Base-by-base conservation (phyloP, 1,140 invertebrate genomes). In the Apolygus lucorum region DNA sequence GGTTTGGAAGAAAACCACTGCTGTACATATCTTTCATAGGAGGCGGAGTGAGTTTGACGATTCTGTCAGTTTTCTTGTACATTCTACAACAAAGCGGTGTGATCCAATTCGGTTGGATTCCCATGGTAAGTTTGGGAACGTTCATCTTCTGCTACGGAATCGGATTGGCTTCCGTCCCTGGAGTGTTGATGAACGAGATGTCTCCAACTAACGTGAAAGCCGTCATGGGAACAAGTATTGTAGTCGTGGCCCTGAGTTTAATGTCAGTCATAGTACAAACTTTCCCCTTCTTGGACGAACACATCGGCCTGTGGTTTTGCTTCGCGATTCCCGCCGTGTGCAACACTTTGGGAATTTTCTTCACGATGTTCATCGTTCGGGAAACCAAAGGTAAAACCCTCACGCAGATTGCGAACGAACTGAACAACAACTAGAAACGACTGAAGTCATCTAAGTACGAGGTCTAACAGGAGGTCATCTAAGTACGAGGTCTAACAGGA, bases 301-400 rank as follows among this genome's bases (percentile, higher is more conserved):
- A 11, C 2, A 11, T 67, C 13, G 66, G 66, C 2, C 11, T 49
- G 25, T 67, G n/a, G 13, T 29, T 13, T 2, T 4, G 2, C n/a
- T 67, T 67, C 66, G 2, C 49, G 14, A 49, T 67, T 8, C n/a
- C 24, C 14, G 22, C 28, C 24, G 25, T 25, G 4, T 8, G 13
- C 66, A 25, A 34, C 34, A 11, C 14, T 17, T 11, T 67, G 4
- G 28, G 66, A 2, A 54, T 52, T 2, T 8, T 67, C 17, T 67
- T 67, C 13, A 49, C 42, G 24, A 11, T 2, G 21, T 49, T 67
- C 24, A 62, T 52, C 28, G 66, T 67, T 8, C 28, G 14, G n/a
- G 66, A 67, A 52, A 67, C 66, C 4, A 67, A 67, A 67, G 66
- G 66, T 17, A 67, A 67, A 49, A 13, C 66, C 2, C 24, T 67